Conservation (phyloP, 2,888 invertebrate genomes). For the Endotricha flammealis region DNA sequence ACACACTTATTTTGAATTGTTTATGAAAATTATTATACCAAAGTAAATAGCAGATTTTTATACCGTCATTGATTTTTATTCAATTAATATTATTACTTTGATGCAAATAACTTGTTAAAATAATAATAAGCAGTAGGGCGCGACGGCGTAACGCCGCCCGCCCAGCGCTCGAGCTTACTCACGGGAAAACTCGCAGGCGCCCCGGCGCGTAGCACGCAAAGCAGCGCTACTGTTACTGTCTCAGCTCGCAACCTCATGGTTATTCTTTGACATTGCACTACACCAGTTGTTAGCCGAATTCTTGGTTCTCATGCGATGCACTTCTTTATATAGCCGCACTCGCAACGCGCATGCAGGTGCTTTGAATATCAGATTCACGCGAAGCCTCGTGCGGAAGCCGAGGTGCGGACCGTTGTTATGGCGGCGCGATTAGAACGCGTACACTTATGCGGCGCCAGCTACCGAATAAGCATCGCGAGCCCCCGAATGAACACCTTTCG, state of each 20-base stretch:
- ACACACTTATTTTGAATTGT: too few relatives aligned
- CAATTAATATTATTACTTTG: too few relatives aligned
- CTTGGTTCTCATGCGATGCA: slow-evolving; percentile 31
- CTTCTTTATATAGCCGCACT: slow-evolving; percentile 53
- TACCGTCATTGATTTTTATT: too few relatives aligned
- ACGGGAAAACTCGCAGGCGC: slow-evolving; percentile 74
- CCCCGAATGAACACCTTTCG: slow-evolving; percentile 72
- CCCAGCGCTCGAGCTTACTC: slow-evolving; percentile 52
- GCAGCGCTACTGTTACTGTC: slow-evolving; percentile 50
- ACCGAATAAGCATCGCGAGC: slow-evolving; percentile 72
- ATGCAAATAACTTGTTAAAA: too few relatives aligned
- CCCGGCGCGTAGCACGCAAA: slow-evolving; percentile 58
- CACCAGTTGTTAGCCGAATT: slow-evolving; percentile 35
- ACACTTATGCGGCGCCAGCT: slow-evolving; percentile 71
- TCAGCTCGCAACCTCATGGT: slow-evolving; percentile 50
- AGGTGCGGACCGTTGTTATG: slow-evolving; percentile 35
- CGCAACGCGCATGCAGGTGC: slow-evolving; percentile 66
- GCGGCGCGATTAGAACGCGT: slow-evolving; percentile 65
- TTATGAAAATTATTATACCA: too few relatives aligned
- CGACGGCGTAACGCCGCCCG: slow-evolving; percentile 48
- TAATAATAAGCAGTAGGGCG: slow-evolving; percentile 20
- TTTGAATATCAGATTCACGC: slow-evolving; percentile 64
- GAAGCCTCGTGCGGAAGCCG: slow-evolving; percentile 45
- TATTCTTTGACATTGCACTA: slow-evolving; percentile 53
- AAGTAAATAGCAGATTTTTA: too few relatives aligned